Base-by-base conservation (phyloP, 2,888 invertebrate species). In the Dynastes maya region DNA sequence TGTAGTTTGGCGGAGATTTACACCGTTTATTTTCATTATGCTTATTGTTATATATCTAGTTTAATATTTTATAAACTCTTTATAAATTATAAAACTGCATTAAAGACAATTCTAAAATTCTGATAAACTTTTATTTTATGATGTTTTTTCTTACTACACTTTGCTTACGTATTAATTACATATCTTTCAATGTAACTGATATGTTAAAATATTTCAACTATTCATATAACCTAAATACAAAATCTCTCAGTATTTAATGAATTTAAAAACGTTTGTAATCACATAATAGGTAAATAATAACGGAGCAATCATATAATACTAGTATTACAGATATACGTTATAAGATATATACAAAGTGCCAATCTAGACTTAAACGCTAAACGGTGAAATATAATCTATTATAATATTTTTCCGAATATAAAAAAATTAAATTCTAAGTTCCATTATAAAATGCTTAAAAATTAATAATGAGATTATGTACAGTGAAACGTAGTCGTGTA, bases 361-460 rank as follows among this genome's bases (percentile, higher is more conserved):
- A 58, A 58, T 58, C 55, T 58, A 55, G 13, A 58, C 55, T 58
- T 58, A 22, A 58, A 58, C 2, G n/a, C 22, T 58, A 58, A 58
- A 58, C 8, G 22, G 55, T 27, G n/a, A 58, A 8, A 1, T 58
- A 22, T 22, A 58, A 58, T 22, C 55, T 63, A 32, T 63, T 61
- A 61, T 22, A 61, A 61, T 53, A 13, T 6, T 16, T 58, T 27
- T 58, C 55, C 8, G 13, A 8, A 8, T 53, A 61, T 63, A 63
- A 63, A 63, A 63, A 63, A 55, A 55, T 2, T 29, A 63, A 63
- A 32, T 63, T 32, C 13, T 29, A 63, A 63, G 27, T 32, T 29
- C 13, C 6, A 63, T 63, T 63, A 63, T 63, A 63, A 63, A 63
- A 63, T 58, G 9, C 11, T 63, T 55, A 55, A 63, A 63, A 37